Percentiles rank a stretch among this genome's conserved stretches.
Conservation (phyloP, 2,797 vertebrate species). For the Melanotaenia maccullochi region DNA sequence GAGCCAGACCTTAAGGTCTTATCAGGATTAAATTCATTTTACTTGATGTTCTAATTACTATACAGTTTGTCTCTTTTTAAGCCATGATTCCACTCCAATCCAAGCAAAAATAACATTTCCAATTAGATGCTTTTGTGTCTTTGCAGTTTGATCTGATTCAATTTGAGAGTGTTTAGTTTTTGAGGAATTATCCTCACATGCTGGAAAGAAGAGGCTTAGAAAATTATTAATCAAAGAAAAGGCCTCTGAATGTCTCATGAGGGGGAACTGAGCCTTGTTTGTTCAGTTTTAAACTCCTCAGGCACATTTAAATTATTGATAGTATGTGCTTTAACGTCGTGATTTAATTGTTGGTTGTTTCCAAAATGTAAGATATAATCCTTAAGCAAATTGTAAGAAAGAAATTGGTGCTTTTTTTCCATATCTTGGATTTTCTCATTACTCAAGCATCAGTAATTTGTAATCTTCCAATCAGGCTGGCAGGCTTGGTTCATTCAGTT, state of each 20-base stretch:
- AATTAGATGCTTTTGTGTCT: constrained; percentile 26
- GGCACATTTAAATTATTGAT: constrained; percentile 46
- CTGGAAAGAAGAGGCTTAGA: constrained; percentile 32
- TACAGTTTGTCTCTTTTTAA: background rate
- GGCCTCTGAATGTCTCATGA: constrained; percentile 24
- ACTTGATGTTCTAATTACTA: constrained; percentile 38
- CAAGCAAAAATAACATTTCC: constrained; percentile 21
- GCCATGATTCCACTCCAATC: constrained; percentile 32
- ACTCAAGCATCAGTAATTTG: constrained; percentile 22
- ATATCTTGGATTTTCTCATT: constrained; percentile 29
- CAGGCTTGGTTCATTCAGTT: constrained; percentile 8
- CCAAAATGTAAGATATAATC: constrained; percentile 25
- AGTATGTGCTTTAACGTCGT: constrained; percentile 21
- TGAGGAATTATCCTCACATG: constrained; percentile 7
- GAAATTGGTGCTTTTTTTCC: constrained; percentile 30
- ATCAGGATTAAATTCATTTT: constrained; percentile 33
- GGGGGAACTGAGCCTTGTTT: constrained; percentile 39
- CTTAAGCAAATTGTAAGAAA: constrained; percentile 29
- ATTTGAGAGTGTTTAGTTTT: constrained; percentile 28
- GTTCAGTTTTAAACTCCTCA: constrained; percentile 38
- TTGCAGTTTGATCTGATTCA: constrained; percentile 33
- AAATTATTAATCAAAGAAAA: constrained; percentile 50
- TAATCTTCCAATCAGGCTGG: constrained; percentile 26
- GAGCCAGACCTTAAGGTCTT: constrained; percentile 26
- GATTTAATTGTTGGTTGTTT: constrained; percentile 48